These are phyloP conservation scores for Anticlea derivata DNA, from an alignment of 2,888 invertebrate genomes.

Conservation along the genomic window DNA sequence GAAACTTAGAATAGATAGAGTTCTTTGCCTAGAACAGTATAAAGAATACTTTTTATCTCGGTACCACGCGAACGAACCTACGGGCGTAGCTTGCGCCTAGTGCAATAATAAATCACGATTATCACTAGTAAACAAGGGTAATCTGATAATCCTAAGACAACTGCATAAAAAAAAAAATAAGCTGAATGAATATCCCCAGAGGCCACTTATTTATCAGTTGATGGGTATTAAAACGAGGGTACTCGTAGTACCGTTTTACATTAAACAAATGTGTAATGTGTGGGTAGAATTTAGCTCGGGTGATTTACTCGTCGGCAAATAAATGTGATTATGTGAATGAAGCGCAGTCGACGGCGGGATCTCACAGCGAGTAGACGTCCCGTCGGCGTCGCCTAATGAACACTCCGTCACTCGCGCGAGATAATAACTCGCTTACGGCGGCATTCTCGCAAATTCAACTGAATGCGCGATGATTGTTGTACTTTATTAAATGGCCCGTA, in stretches of 20 bases:
- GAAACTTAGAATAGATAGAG: no score
- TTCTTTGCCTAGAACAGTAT: no score
- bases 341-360: conserved; percentile 24
- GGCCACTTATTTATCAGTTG: no score
- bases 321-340: background rate
- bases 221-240: conserved; percentile 16
- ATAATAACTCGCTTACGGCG: conserved; percentile 36
- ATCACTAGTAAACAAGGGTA: no score
- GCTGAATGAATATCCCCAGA: no score
- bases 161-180: no score
- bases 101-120: no score
- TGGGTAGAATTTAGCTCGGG: background rate
- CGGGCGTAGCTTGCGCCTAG: no score
- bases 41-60: no score
- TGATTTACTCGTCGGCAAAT: conserved; percentile 10
- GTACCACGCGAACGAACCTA: no score
- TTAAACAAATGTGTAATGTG: conserved; percentile 8
- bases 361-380: conserved; percentile 33
- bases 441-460: conserved; percentile 20
- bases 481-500: conserved; percentile 15
- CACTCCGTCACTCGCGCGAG: conserved; percentile 22
- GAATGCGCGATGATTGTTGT: conserved; percentile 11
- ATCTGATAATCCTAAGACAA: no score
- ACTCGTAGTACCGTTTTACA: conserved; percentile 16
- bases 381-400: conserved; percentile 34